phyloP scores from a whole-genome alignment of 2,113 vertebrate genomes.

The Physeter macrocephalus region DNA sequence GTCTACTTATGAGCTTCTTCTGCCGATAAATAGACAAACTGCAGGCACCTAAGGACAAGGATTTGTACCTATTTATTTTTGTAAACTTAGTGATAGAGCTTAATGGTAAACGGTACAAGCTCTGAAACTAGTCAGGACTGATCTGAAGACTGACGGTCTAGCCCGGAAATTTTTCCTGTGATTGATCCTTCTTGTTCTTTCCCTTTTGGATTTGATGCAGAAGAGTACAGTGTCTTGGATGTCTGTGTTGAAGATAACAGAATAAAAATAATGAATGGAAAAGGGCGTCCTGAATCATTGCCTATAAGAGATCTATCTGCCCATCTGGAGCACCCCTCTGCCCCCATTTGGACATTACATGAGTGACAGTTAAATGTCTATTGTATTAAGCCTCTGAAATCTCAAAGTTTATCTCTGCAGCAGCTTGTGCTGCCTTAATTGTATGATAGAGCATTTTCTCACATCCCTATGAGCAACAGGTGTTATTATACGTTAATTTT shows the following conservation, averaged over 20 bases:
- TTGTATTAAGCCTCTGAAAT: not conserved
- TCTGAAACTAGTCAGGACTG: not conserved
- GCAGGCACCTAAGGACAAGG: not conserved
- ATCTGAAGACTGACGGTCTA: not conserved
- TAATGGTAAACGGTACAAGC: not conserved
- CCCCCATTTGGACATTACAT: not conserved
- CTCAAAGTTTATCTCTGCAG: not conserved
- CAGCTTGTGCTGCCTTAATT: too few relatives aligned
- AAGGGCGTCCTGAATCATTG: not conserved
- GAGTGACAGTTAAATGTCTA: not conserved
- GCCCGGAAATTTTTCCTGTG: not conserved
- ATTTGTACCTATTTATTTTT: not conserved
- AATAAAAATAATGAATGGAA: not conserved
- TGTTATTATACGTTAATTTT: not conserved
- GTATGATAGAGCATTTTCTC: not conserved
- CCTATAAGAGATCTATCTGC: not conserved
- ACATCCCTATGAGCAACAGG: not conserved
- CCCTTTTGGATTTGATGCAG: not conserved
- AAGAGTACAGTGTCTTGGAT: not conserved
- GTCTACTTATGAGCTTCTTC: not conserved
- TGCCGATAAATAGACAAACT: not conserved
- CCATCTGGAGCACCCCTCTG: not conserved
- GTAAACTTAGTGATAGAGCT: not conserved
- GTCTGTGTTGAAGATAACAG: not conserved
- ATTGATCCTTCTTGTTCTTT: not conserved